These are phyloP conservation scores for Herminia tarsipennalis DNA, from an alignment of 2,888 invertebrate species.

Conservation along the genomic window DNA sequence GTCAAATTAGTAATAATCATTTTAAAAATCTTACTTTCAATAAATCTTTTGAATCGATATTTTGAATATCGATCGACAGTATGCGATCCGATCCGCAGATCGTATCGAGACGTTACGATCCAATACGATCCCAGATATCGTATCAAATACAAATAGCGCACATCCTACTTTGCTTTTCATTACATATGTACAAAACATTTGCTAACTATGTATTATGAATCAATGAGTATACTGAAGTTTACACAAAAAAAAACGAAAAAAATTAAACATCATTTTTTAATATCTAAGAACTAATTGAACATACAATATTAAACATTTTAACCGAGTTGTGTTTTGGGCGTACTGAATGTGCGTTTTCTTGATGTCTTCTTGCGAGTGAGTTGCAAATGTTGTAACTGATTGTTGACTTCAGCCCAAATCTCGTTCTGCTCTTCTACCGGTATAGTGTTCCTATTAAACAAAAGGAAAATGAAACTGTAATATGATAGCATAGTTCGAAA, in stretches of 20 bases:
- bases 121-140: no score
- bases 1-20: not conserved
- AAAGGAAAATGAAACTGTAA: not conserved
- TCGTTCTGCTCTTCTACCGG: slow-evolving; percentile 95
- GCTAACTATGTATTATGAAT: no score
- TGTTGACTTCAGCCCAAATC: slow-evolving; percentile 94
- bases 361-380: slow-evolving; percentile 82
- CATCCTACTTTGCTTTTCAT: no score
- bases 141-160: no score
- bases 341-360: slow-evolving; percentile 68
- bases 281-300: slow-evolving; percentile 27
- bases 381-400: slow-evolving; percentile 90
- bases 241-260: no score
- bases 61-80: no score
- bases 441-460: slow-evolving; percentile 87
- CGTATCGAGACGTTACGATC: no score
- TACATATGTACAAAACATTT: no score
- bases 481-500: no score
- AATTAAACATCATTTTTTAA: slow-evolving; percentile 22
- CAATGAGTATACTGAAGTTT: no score
- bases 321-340: slow-evolving; percentile 71
- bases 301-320: slow-evolving; percentile 39
- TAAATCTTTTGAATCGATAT: not conserved
- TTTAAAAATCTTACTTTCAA: not conserved
- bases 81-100: no score